These are phyloP conservation scores for Rhodophaea formosa DNA, from an alignment of 2,888 invertebrate genomes.

Conservation along the genomic window DNA sequence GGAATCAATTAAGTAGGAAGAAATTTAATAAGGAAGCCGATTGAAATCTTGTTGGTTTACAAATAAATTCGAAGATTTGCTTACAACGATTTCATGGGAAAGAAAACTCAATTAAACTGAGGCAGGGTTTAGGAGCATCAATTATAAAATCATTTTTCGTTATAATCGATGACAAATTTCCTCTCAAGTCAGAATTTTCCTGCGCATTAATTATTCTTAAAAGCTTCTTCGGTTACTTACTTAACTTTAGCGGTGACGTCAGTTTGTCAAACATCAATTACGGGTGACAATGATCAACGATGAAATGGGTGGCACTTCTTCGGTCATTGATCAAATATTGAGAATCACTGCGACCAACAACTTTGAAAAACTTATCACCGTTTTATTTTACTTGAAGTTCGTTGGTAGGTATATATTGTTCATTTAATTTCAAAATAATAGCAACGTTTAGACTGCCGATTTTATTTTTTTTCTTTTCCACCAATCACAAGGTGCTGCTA, in stretches of 20 bases:
- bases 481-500: too few relatives aligned
- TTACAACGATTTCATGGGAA: conserved; percentile 3
- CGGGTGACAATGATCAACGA: conserved; percentile 74
- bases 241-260: conserved; percentile 64
- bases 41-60: conserved; percentile 3
- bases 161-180: conserved; percentile 40
- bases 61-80: conserved; percentile 3
- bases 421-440: too few relatives aligned
- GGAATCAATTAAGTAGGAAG: conserved; percentile 14
- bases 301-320: conserved; percentile 51
- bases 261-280: conserved; percentile 76
- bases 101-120: neutral
- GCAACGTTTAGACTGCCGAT: too few relatives aligned
- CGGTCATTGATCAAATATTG: conserved; percentile 32
- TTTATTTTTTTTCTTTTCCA: too few relatives aligned
- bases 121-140: conserved; percentile 8
- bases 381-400: neutral
- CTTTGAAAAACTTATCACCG: neutral
- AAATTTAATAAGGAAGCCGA: conserved; percentile 10
- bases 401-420: too few relatives aligned
- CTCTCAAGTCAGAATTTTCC: conserved; percentile 36
- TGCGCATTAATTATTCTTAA: conserved; percentile 70
- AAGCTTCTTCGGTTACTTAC: conserved; percentile 66
- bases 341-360: conserved; percentile 17
- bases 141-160: conserved; percentile 29